Base-by-base conservation (phyloP, 2,797 vertebrate species). In the Thripadectes ignobilis region DNA sequence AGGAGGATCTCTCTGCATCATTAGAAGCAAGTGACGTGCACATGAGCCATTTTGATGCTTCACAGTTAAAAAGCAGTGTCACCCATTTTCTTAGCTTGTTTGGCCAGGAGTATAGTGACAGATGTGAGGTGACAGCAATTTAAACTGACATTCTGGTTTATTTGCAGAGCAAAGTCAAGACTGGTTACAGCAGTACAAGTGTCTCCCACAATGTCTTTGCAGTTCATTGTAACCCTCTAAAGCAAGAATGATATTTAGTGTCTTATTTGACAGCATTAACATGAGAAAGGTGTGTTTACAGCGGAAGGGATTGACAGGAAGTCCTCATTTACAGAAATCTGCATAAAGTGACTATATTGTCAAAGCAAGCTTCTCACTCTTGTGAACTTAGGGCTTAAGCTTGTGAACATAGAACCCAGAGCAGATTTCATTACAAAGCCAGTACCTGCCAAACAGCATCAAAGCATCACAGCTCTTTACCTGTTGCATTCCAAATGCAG, bases 91-190 rank as follows among this genome's bases (percentile, higher is more conserved):
- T 76, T 32, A 26, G 88, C 90, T 93, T 95, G 80, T 95, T 89
- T 95, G 92, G 55, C 52, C 83, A 93, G 77, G 58, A 88, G n/a
- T 59, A 10, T 71, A 73, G 83, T 93, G 94, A 86, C 74, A 93
- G 88, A 63, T 89, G 85, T 66, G 90, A 88, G 71, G 83, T 90
- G 90, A 95, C 94, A 93, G 90, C 39, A 13, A 95, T 80, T 92
- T 95, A 93, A 95, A 91, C 67, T 92, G 93, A 91, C 90, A 46
- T 89, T 76, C 83, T 87, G 77, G 77, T 94, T 95, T 95, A 94
- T 96, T 94, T 95, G 86, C 71, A 85, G 85, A 94, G 58, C 38
- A 82, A 90, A 94, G 90, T 95, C 96, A 94, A 90, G 88, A 79
- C 69, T 88, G 59, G 85, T 95, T 93, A 94, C 30, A 75, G 76